Evolutionary conservation across 2,888 invertebrate species (phyloP).

Genomic region (Lasioglossum zephyrum): DNA sequence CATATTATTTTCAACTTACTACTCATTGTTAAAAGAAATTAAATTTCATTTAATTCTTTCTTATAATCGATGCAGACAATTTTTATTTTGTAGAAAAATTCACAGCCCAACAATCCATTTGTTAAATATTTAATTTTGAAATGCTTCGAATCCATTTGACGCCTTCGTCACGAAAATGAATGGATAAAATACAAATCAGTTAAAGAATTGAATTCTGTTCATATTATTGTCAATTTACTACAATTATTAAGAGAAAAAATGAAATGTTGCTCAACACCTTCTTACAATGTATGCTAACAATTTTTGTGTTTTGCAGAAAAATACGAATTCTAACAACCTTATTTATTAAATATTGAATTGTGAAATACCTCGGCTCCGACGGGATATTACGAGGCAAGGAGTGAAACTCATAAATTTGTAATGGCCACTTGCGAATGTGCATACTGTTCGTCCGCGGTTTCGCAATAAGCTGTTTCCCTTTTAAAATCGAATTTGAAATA

Average conservation of each 20-base stretch:
- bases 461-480: background rate
- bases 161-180: too few relatives aligned
- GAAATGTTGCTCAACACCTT: too few relatives aligned
- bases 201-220: too few relatives aligned
- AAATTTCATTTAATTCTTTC: too few relatives aligned
- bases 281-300: too few relatives aligned
- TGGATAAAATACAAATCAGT: too few relatives aligned
- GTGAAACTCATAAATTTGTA: constrained; percentile 8
- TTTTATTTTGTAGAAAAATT: background rate
- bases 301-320: background rate
- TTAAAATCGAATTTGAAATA: background rate
- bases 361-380: background rate
- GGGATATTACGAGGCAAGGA: background rate
- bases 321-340: background rate
- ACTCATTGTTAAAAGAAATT: too few relatives aligned
- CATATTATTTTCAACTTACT: too few relatives aligned
- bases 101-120: background rate
- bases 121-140: background rate
- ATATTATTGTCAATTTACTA: too few relatives aligned
- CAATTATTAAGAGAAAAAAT: background rate
- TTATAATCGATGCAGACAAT: too few relatives aligned
- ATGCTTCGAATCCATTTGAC: too few relatives aligned
- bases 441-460: background rate
- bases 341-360: background rate
- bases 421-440: background rate